A percentile compares a stretch with the other conserved stretches of the same genome.
These are phyloP conservation scores for Pempheris klunzingeri DNA, from an alignment of 2,797 vertebrate species.

Conservation along the genomic window DNA sequence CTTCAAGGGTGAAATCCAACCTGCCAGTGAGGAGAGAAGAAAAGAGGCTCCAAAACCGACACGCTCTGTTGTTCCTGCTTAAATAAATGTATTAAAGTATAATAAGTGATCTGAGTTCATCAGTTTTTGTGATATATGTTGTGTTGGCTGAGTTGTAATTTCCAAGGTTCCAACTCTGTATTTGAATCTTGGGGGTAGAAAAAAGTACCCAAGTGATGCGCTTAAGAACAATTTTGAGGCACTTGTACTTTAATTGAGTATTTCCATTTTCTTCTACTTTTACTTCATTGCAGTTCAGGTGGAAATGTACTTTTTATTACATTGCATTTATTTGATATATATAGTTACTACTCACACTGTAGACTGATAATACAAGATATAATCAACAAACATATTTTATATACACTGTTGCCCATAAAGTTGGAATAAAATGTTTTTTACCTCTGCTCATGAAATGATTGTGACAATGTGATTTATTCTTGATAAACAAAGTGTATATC, in stretches of 20 bases:
- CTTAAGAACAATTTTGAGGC: not conserved
- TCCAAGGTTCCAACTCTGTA: too few relatives aligned
- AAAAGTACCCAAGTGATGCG: not conserved
- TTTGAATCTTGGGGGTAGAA: too few relatives aligned
- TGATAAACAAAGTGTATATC: too few relatives aligned
- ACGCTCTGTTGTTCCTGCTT: not conserved
- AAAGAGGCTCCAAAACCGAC: not conserved
- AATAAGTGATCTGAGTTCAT: not conserved
- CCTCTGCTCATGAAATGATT: too few relatives aligned
- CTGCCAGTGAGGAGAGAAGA: not conserved
- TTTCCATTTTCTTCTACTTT: too few relatives aligned
- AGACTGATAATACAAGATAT: not conserved
- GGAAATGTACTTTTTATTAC: too few relatives aligned
- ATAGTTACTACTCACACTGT: not conserved
- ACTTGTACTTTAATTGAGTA: too few relatives aligned
- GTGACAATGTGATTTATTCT: too few relatives aligned
- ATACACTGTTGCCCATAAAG: too few relatives aligned
- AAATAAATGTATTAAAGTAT: not conserved
- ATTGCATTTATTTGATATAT: not conserved
- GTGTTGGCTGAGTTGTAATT: not conserved
- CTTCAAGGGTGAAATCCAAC: slow-evolving; percentile 29
- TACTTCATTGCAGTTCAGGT: too few relatives aligned
- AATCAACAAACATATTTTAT: not conserved
- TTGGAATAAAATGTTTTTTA: too few relatives aligned
- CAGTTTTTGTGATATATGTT: not conserved